Base-by-base conservation (phyloP, 2,797 vertebrate genomes). In the Coranthus polyacanthus region DNA sequence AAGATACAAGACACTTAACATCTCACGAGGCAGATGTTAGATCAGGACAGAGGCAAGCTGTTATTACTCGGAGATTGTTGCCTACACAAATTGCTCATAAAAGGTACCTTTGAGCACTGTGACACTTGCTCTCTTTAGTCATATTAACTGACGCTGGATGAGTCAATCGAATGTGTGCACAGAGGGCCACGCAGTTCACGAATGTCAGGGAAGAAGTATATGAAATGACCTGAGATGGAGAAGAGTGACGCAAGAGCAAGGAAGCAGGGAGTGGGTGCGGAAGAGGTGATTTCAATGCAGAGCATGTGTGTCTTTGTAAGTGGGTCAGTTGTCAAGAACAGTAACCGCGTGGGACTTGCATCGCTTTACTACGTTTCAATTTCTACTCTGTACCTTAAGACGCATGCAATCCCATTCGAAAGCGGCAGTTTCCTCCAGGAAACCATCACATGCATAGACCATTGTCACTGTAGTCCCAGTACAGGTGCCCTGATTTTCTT, bases 251-350 rank as follows among this genome's bases (percentile, higher is more conserved):
- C 13, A 21, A 71, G 59, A 22, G 43, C 24, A 54, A 29, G 26
- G 55, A 17, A 63, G 49, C 38, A 2, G 0, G 34, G 2, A 37
- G 36, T 36, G 13, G 49, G 60, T 39, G 38, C 36, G 34, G 41
- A 38, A 11, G 34, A 47, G 44, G 56, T 47, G 60, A 60, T 78
- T 65, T 81, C 32, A 11, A 45, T 70, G 69, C 10, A 66, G 68
- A 70, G 54, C 46, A 57, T 15, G 43, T 22, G 2, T 13, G 34
- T 58, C 52, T 50, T 50, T 70, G 63, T 58, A 84, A 84, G 73
- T 88, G 76, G 86, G 82, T 85, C 83, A 81, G 38, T 75, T 68
- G 71, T 79, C 63, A 66, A 71, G 71, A 54, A 53, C 52, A 15
- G 50, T 52, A 39, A 38, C 83, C 74, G 7, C 43, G 5, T 44